Base-by-base conservation (phyloP, 1,140 invertebrate species). In the Cherax destructor region DNA sequence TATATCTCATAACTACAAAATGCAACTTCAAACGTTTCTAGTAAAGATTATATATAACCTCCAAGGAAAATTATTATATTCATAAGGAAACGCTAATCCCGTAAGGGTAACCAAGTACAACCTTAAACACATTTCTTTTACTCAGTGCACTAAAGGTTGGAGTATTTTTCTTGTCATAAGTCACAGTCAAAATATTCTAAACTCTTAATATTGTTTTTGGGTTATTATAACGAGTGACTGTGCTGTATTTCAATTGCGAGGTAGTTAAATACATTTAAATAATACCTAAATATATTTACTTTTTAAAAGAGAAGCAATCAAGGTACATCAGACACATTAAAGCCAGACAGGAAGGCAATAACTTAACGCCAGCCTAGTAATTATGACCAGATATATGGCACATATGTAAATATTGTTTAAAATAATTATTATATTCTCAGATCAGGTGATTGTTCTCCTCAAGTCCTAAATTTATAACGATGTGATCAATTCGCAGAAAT, bases 291-390 rank as follows among this genome's bases (percentile, higher is more conserved):
- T 18, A 10, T 18, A 11, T 18, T 13, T 65, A 56, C 24, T 10
- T 21, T 74, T 5, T 74, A 24, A 41, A 47, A 83, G 81, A 24
- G 69, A 83, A 83, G 69, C 61, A 83, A 83, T 83, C 81, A 69
- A 83, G 81, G 69, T 83, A 83, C 47, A 83, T 83, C 69, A 24
- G 24, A 56, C 81, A 21, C 52, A 41, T 47, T 47, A 30, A 83
- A 83, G 61, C 21, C 30, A 83, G 81, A 21, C 52, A 65, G 21
- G 61, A 56, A 21, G 24, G 81, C 11, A 16, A 69, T 69, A 83
- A 83, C 47, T 49, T 69, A 69, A 41, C 81, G 69, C 59, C 81
- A 47, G 59, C 30, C 41, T 83, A 16, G 24, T 47, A 83, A 83
- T 83, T 83, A 83, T 56, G 69, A 56, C 3, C 30, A 65, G 7